Evolutionary conservation across 2,888 invertebrate genomes (phyloP).

Genomic region (Megalurothrips usitatus): DNA sequence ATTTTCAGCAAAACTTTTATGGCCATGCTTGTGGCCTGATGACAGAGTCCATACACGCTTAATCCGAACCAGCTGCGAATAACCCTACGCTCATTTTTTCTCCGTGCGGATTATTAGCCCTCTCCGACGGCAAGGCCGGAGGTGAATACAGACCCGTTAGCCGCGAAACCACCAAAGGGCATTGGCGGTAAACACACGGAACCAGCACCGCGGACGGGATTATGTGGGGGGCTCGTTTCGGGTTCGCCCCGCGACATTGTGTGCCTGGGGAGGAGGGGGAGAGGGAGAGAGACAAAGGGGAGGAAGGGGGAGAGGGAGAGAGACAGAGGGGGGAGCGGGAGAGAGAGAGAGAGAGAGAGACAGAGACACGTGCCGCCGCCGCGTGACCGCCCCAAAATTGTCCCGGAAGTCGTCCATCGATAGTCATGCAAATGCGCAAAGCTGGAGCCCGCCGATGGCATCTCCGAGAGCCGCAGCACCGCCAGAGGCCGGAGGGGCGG

Average conservation of each 20-base stretch:
- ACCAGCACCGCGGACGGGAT: too few species aligned
- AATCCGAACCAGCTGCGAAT: too few species aligned
- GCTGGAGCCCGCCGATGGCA: not conserved
- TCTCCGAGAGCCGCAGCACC: not conserved
- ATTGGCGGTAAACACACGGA: too few species aligned
- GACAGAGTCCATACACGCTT: too few species aligned
- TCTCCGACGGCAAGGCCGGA: too few species aligned
- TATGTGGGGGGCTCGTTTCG: too few species aligned
- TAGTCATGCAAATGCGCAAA: not conserved
- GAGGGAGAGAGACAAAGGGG: not conserved
- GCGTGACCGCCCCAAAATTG: not conserved
- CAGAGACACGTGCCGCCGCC: not conserved
- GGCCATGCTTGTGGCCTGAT: too few species aligned
- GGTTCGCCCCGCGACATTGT: not conserved
- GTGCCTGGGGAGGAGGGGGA: conserved; percentile 1
- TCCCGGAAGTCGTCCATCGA: not conserved
- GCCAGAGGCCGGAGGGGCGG: not conserved
- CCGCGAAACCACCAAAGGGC: too few species aligned
- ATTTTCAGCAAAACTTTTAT: too few species aligned
- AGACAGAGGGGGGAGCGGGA: not conserved
- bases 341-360: not conserved
- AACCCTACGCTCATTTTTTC: too few species aligned
- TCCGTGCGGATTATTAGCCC: too few species aligned
- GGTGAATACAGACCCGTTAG: too few species aligned
- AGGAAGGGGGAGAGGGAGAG: not conserved